phyloP scores from a whole-genome alignment of 1,140 invertebrate genomes.

The Heliconius melpomene region DNA sequence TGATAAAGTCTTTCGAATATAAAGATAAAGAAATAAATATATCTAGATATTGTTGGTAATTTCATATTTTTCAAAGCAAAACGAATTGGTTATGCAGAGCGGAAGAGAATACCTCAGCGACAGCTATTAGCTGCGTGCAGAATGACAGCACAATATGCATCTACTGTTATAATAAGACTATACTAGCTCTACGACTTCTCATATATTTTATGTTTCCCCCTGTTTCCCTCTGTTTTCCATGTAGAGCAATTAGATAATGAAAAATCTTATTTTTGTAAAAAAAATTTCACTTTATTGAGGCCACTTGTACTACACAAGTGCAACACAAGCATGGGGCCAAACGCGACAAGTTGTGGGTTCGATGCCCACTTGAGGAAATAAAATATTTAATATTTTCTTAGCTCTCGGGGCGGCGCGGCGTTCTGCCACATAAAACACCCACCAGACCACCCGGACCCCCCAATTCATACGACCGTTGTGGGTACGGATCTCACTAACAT shows the following conservation, averaged over 20 bases:
- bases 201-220: background rate
- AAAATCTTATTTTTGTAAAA: background rate
- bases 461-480: background rate
- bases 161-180: constrained; percentile 8
- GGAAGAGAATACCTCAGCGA: constrained; percentile 8
- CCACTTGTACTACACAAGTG: too few species aligned
- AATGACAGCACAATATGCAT: constrained; percentile 3
- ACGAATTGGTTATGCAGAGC: constrained; percentile 12
- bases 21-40: too few species aligned
- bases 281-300: background rate
- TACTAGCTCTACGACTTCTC: background rate
- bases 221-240: background rate
- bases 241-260: background rate
- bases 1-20: too few species aligned
- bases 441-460: too few species aligned
- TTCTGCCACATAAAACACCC: too few species aligned
- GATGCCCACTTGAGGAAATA: too few species aligned
- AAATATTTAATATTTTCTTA: too few species aligned
- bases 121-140: background rate
- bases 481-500: background rate
- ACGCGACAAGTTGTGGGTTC: too few species aligned
- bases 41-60: background rate
- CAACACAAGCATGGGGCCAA: too few species aligned
- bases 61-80: constrained; percentile 1
- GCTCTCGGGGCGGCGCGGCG: too few species aligned